Evolutionary conservation across 2,888 invertebrate species (phyloP).

Genomic region (Torymus aiolomorphi): DNA sequence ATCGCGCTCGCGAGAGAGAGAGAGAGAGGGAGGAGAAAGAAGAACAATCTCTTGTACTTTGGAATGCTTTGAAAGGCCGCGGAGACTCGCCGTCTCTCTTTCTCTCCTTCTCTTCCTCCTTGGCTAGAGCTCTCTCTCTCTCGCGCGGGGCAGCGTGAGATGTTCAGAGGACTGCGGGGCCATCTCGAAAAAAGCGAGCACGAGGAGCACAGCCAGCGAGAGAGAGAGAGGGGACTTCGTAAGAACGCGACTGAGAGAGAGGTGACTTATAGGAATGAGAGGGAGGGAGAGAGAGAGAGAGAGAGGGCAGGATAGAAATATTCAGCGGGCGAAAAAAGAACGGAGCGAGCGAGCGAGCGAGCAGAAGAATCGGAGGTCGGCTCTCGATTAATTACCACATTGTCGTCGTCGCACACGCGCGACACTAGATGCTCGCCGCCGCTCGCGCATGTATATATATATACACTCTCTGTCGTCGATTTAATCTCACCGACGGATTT

Average conservation of each 20-base stretch:
- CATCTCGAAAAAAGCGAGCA: conserved; percentile 65
- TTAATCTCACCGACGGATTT: conserved; percentile 66
- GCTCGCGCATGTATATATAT: conserved; percentile 64
- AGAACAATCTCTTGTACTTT: conserved; percentile 70
- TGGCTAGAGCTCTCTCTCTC: conserved; percentile 61
- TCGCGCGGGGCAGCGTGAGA: conserved; percentile 64
- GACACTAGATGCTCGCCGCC: conserved; percentile 67
- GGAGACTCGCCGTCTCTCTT: conserved; percentile 56
- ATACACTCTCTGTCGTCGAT: conserved; percentile 58
- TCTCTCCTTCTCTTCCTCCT: conserved; percentile 48
- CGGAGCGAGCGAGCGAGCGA: conserved; percentile 57
- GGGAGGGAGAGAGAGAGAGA: conserved; percentile 51
- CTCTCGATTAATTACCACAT: conserved; percentile 75
- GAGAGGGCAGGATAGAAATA: conserved; percentile 52
- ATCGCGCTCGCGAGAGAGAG: conserved; percentile 47
- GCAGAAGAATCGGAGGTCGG: conserved; percentile 65
- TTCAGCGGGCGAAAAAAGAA: conserved; percentile 49
- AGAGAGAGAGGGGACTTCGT: conserved; percentile 40
- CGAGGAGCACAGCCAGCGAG: conserved; percentile 40
- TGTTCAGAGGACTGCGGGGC: conserved; percentile 65
- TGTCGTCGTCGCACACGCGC: conserved; percentile 67
- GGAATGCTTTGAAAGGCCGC: conserved; percentile 76
- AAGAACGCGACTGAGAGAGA: conserved; percentile 31
- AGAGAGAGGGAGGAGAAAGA: conserved; percentile 61
- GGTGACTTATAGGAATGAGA: not conserved